Evolutionary conservation across 1,140 invertebrate species (phyloP).

Genomic region (Grapholita molesta): DNA sequence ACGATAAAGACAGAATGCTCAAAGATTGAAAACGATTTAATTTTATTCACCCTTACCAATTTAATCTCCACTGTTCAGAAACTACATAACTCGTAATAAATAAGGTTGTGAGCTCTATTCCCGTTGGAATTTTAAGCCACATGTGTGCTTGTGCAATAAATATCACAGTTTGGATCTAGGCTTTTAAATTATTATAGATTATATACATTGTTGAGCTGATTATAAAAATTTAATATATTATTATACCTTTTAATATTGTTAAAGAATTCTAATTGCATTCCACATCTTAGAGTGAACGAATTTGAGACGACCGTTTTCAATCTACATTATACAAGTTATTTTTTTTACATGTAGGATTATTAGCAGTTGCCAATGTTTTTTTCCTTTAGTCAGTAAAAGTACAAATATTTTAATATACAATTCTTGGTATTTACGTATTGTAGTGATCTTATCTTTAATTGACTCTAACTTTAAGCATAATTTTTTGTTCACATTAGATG

Average conservation of each 20-base stretch:
- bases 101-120: slow-evolving; percentile 79
- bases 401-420: slow-evolving; percentile 80
- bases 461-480: slow-evolving; percentile 76
- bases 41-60: slow-evolving; percentile 49
- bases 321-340: slow-evolving; percentile 77
- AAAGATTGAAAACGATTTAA: slow-evolving; percentile 39
- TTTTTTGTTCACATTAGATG: slow-evolving; percentile 62
- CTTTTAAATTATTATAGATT: slow-evolving; percentile 80
- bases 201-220: slow-evolving; percentile 80
- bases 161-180: slow-evolving; percentile 80
- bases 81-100: slow-evolving; percentile 53
- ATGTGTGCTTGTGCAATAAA: slow-evolving; percentile 80
- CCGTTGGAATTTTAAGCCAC: slow-evolving; percentile 77
- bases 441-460: slow-evolving; percentile 75
- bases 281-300: slow-evolving; percentile 77
- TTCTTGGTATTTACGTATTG: slow-evolving; percentile 79
- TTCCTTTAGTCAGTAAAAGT: slow-evolving; percentile 80
- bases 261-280: slow-evolving; percentile 80
- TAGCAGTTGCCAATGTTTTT: slow-evolving; percentile 78
- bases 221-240: slow-evolving; percentile 80
- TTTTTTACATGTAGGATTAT: slow-evolving; percentile 78
- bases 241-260: slow-evolving; percentile 80
- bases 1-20: slow-evolving; percentile 41
- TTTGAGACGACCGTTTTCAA: slow-evolving; percentile 76
- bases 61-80: slow-evolving; percentile 60